A percentile compares a stretch with the other conserved stretches of the same genome.
These are phyloP conservation scores for Natator depressus DNA, from an alignment of 2,113 vertebrate genomes.

Conservation along the genomic window DNA sequence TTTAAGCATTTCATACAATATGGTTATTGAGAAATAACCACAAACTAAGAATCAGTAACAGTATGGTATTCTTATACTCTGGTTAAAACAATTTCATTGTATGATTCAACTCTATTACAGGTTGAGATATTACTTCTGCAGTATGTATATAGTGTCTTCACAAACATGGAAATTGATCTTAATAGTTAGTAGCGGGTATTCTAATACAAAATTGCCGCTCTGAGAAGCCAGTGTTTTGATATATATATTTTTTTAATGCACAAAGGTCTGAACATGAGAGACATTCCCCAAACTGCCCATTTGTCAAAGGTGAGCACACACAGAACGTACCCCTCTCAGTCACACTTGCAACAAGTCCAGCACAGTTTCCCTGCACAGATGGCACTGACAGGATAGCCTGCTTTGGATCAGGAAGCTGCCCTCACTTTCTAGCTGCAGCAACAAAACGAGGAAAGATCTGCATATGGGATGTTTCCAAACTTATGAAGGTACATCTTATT, in stretches of 20 bases:
- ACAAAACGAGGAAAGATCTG: constrained; percentile 98
- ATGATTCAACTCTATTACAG: neutral
- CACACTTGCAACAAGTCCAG: constrained; percentile 96
- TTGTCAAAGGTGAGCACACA: constrained; percentile 99
- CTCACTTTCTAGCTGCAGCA: constrained; percentile 96
- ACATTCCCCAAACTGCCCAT: constrained; percentile 98
- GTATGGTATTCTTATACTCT: neutral
- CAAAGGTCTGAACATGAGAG: constrained; percentile 98
- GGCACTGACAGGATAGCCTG: constrained; percentile 95
- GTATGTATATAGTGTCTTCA: neutral
- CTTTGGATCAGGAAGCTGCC: constrained; percentile 97
- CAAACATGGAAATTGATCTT: neutral
- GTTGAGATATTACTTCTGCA: neutral
- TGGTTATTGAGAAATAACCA: neutral
- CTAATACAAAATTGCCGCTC: neutral
- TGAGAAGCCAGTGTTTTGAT: neutral
- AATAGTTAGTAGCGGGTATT: neutral
- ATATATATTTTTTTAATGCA: constrained; percentile 38
- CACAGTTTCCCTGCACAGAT: constrained; percentile 94
- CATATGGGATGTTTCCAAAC: constrained; percentile 99
- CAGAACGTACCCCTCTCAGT: constrained; percentile 98
- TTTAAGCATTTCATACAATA: neutral
- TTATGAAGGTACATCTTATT: constrained; percentile 92
- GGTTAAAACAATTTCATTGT: neutral
- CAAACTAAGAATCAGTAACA: neutral